Conservation (phyloP, 2,888 invertebrate genomes). For the Sinopyrophorus schimmeli region DNA sequence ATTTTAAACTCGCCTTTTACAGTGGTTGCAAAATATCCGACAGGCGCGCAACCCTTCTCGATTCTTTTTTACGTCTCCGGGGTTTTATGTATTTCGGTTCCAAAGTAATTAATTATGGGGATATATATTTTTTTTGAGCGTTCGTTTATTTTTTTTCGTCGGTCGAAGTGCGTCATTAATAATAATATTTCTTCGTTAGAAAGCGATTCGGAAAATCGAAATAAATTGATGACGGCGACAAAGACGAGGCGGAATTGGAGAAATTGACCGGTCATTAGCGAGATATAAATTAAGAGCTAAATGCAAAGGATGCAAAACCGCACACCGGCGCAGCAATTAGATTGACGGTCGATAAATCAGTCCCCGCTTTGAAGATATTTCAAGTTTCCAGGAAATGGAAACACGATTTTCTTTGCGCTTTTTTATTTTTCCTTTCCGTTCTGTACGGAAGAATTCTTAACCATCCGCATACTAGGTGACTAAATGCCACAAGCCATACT, state of each 20-base stretch:
- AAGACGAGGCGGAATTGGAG: constrained; percentile 15
- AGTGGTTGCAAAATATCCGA: no score
- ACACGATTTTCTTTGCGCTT: constrained; percentile 14
- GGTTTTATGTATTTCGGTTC: constrained; percentile 6
- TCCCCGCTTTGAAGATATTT: constrained; percentile 21
- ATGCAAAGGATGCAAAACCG: constrained; percentile 36
- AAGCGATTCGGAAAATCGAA: no score
- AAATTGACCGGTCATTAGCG: constrained; percentile 33
- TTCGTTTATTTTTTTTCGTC: no score
- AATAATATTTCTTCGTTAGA: no score
- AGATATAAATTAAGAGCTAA: constrained; percentile 36
- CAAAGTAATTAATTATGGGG: no score
- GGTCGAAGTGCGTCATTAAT: not conserved
- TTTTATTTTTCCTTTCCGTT: constrained; percentile 9
- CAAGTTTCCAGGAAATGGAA: constrained; percentile 18
- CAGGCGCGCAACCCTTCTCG: no score
- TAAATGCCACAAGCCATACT: no score
- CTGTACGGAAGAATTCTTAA: no score
- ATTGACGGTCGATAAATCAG: constrained; percentile 37
- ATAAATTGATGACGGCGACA: no score
- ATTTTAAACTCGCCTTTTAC: no score
- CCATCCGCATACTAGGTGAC: no score
- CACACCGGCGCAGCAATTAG: constrained; percentile 33
- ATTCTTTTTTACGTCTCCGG: not conserved
- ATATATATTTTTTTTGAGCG: not conserved